These are phyloP conservation scores for Calliphora vicina DNA, from an alignment of 1,140 invertebrate species.

Conservation along the genomic window DNA sequence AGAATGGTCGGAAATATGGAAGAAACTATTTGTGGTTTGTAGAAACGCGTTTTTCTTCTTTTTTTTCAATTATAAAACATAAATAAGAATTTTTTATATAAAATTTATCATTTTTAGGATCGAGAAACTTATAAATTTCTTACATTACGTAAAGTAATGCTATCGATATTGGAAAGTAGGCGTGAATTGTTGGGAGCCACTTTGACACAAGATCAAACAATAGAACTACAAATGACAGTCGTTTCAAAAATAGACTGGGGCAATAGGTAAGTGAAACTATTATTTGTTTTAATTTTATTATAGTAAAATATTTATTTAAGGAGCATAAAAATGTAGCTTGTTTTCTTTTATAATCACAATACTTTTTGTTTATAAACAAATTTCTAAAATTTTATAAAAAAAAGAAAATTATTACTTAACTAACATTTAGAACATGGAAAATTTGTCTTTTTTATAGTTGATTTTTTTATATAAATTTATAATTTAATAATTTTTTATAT, in stretches of 20 bases:
- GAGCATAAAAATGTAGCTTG: slow-evolving; percentile 21
- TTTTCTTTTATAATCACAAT: slow-evolving; percentile 29
- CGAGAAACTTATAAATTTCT: slow-evolving; percentile 83
- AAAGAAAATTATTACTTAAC: neutral
- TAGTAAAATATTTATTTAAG: slow-evolving; percentile 33
- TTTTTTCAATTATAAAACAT: too few relatives aligned
- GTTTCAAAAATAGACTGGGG: slow-evolving; percentile 94
- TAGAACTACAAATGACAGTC: slow-evolving; percentile 84
- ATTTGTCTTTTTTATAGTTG: neutral
- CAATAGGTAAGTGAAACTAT: slow-evolving; percentile 80
- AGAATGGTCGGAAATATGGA: slow-evolving; percentile 94
- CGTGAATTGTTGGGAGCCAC: slow-evolving; percentile 84
- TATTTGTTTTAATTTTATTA: neutral
- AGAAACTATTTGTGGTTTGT: slow-evolving; percentile 82
- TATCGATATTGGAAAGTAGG: slow-evolving; percentile 85
- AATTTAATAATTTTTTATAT: neutral
- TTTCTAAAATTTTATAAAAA: slow-evolving; percentile 28
- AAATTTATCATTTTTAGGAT: slow-evolving; percentile 68
- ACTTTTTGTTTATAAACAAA: slow-evolving; percentile 32
- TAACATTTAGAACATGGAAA: neutral
- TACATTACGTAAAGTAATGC: slow-evolving; percentile 85
- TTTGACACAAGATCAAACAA: slow-evolving; percentile 87
- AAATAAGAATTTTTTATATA: too few relatives aligned
- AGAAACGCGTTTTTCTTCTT: neutral
- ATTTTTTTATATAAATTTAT: neutral